Percentiles rank a stretch among this genome's conserved stretches.
Conservation (phyloP, 2,888 invertebrate genomes). For the Plagodis pulveraria region DNA sequence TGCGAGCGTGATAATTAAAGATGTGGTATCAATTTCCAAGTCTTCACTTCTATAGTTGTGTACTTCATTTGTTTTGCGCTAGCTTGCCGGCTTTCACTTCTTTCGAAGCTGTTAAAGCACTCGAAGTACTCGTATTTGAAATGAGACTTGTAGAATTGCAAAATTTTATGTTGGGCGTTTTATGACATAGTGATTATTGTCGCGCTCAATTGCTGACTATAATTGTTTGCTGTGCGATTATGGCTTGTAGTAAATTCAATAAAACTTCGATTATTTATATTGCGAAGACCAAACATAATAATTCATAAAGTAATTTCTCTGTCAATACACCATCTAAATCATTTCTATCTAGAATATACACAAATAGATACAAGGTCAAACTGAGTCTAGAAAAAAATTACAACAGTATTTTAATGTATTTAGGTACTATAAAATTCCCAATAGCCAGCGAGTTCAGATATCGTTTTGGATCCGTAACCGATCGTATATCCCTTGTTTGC, state of each 20-base stretch:
- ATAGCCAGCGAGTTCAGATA: not conserved
- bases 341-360: too few relatives aligned
- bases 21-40: conserved; percentile 72
- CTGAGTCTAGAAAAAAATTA: too few relatives aligned
- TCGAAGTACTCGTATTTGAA: conserved; percentile 20
- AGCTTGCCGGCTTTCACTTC: conserved; percentile 20
- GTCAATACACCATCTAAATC: too few relatives aligned
- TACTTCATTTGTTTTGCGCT: conserved; percentile 27
- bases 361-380: too few relatives aligned
- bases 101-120: conserved; percentile 18
- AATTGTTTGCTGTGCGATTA: conserved; percentile 21
- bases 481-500: conserved; percentile 43
- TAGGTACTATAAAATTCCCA: too few relatives aligned
- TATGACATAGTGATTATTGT: conserved; percentile 25
- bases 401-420: too few relatives aligned
- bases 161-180: conserved; percentile 34
- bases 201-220: conserved; percentile 29
- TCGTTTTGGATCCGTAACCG: conserved; percentile 27
- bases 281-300: too few relatives aligned
- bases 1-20: conserved; percentile 74
- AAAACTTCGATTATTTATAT: conserved; percentile 1
- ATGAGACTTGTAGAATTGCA: conserved; percentile 31
- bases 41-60: conserved; percentile 44
- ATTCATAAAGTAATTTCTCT: too few relatives aligned
- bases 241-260: conserved; percentile 12